Evolutionary conservation across 2,113 vertebrate genomes (phyloP).

Genomic region (Saguinus imperator): DNA sequence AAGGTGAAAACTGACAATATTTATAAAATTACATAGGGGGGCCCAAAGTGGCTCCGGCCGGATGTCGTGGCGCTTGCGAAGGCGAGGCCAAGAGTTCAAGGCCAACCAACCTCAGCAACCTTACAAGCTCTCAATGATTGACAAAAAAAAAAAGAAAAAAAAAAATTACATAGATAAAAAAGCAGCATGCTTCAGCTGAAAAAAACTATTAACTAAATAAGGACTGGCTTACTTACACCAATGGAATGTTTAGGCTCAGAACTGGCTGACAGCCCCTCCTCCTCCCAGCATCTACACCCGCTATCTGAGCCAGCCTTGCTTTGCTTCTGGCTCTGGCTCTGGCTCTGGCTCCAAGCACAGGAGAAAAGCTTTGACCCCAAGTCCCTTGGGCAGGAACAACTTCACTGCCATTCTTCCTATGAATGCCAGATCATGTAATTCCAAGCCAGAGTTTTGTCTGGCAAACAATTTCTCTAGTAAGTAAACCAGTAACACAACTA

Average conservation of each 20-base stretch:
- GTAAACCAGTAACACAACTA: not conserved
- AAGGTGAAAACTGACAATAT: not conserved
- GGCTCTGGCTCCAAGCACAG: not conserved
- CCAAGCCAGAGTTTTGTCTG: not conserved
- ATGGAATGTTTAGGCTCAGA: not conserved
- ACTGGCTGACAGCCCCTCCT: not conserved
- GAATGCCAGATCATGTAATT: not conserved
- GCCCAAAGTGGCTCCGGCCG: too few species aligned
- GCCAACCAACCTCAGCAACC: too few species aligned
- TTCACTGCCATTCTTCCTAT: not conserved
- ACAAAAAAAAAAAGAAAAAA: too few species aligned
- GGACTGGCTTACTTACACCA: not conserved
- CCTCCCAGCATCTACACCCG: accelerated
- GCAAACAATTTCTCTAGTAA: not conserved
- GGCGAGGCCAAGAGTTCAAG: too few species aligned
- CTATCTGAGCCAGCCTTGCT: accelerated
- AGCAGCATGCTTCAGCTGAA: not conserved
- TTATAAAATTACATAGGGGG: not conserved
- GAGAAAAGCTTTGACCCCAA: not conserved
- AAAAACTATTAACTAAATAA: not conserved
- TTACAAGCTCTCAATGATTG: too few species aligned
- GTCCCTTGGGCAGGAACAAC: not conserved
- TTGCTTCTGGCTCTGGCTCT: not conserved
- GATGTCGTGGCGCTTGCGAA: too few species aligned
- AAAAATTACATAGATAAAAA: not conserved